Percentiles rank a stretch among this genome's conserved stretches.
phyloP scores from a whole-genome alignment of 64 coral and sea anemone genomes.

The Montipora cactus region DNA sequence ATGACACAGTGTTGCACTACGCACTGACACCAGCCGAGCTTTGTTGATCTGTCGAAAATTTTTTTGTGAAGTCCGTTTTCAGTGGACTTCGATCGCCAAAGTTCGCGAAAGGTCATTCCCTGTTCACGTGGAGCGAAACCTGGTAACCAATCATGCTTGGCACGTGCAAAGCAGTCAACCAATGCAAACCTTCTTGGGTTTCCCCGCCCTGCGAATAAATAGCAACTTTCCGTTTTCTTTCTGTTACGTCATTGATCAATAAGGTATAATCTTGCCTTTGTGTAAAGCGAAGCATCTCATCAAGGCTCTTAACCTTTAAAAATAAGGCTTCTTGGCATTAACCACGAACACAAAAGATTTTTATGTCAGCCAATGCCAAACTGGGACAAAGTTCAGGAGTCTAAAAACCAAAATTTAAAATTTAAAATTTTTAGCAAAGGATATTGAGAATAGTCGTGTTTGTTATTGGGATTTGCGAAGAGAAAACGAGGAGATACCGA shows the following conservation, averaged over 20 bases:
- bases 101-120: conserved; percentile 36
- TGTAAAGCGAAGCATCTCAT: too few species aligned
- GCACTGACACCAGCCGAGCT: not conserved
- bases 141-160: conserved; percentile 56
- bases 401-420: too few species aligned
- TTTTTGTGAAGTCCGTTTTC: not conserved
- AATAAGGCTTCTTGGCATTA: too few species aligned
- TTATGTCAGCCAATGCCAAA: too few species aligned
- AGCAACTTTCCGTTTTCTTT: not conserved
- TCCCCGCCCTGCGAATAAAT: conserved; percentile 26
- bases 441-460: too few species aligned
- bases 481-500: too few species aligned
- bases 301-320: too few species aligned
- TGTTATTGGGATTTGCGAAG: too few species aligned
- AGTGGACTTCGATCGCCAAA: conserved; percentile 51
- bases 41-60: conserved; percentile 68
- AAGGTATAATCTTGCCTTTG: too few species aligned
- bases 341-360: too few species aligned
- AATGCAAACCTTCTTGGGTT: conserved; percentile 20
- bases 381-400: too few species aligned
- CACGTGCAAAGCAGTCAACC: conserved; percentile 12
- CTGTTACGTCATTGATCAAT: not conserved
- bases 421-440: too few species aligned
- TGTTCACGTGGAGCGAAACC: conserved; percentile 68
- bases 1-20: not conserved